Evolutionary conservation across 2,888 invertebrate genomes (phyloP), one percentile per base, ranked within the genome.

Genomic region (Drosophila hamatofila): DNA sequence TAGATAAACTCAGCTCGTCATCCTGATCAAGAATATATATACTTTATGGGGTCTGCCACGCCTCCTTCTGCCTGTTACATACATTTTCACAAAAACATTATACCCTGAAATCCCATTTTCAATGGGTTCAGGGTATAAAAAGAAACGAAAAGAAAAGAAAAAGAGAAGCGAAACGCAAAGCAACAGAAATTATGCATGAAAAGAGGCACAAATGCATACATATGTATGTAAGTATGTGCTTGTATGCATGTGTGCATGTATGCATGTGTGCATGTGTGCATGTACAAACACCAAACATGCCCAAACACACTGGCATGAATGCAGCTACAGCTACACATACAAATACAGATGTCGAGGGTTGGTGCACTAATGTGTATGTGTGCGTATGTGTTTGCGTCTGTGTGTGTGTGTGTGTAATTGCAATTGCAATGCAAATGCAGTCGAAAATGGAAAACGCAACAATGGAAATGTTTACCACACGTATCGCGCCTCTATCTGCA

Each of bases 151-250:
- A 18, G 51, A 52, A 78, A 61, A 71, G 64, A 66, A 52, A 78
- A 61, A 71, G 64, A 66, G 72, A 73, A 69, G 68, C 57, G 52
- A 75, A 75, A 72, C 64, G 66, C 67, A 33, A 54, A 39, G 59
- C 78, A 73, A 44, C 69, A 46, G 42, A 78, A 84, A 85, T 73
- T 75, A 69, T 86, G 73, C 81, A 83, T 83, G 56, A 81, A 83
- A 83, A 75, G 69, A 85, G 72, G 70, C 82, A 72, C 66, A 74
- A 70, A 78, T n/a, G n/a, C n/a, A n/a, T n/a, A n/a, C n/a, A n/a
- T n/a, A n/a, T n/a, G n/a, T n/a, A n/a, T n/a, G n/a, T n/a, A n/a
- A n/a, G n/a, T n/a, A 79, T 64, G 64, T 58, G 65, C 60, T 65
- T 55, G 58, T 57, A 68, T 12, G 9, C 41, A 46, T 18, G 46